Evolutionary conservation across 1,140 invertebrate genomes (phyloP), one percentile per base, ranked within the genome.

Genomic region (Listronotus bonariensis): DNA sequence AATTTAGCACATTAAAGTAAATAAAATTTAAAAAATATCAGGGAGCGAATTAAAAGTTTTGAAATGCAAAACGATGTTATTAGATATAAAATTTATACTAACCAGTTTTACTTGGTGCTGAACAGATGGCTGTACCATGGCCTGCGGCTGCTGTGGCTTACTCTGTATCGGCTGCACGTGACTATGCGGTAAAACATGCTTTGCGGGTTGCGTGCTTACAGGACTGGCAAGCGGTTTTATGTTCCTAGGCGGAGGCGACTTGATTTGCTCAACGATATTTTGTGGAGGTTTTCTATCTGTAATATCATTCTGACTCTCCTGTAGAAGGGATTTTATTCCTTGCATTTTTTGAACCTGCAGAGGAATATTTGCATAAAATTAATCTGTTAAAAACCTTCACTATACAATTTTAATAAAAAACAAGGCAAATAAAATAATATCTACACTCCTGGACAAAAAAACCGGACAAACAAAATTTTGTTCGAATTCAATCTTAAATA

Each of bases 121-220:
- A 12, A 71, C 60, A 3, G 68, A 70, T 12, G 70, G 72, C 40
- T 72, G 71, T 11, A 71, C 71, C 57, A 69, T 69, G 1, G 72
- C 68, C 17, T 69, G 63, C 1, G 69, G 71, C 56, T 72, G 72
- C 3, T 53, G 15, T 6, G 65, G 56, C 17, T 70, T 68, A 17
- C 15, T 67, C 46, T 66, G 67, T 51, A 61, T 55, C 4, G 71
- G 69, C 46, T 69, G 71, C 31, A 72, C 67, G 20, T 70, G 70
- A 51, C 67, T 71, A 36, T 72, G 69, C 40, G 71, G 67, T 43
- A 72, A 55, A 15, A 69, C 46, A 46, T 73, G 67, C 55, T 73
- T 69, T 34, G 56, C 32, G 31, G 56, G 68, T 18, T 53, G 59
- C 11, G 48, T 20, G 11, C 10, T 32, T 38, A 70, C 48, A 14